Conservation (phyloP, 2,797 vertebrate species). For the Dryobates pubescens region DNA sequence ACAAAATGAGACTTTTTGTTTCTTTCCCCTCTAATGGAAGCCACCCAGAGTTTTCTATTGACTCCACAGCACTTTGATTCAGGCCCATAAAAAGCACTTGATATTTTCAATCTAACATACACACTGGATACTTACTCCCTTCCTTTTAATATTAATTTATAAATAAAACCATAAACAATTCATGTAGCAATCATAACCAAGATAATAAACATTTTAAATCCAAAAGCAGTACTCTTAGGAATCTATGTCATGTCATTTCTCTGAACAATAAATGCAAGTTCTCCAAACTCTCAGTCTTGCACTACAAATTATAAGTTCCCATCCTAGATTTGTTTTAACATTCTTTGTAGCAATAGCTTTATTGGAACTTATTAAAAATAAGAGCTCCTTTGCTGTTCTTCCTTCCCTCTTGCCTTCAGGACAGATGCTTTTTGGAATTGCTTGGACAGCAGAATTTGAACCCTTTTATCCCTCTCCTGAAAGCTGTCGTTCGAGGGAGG, state of each 20-base stretch:
- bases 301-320: background rate
- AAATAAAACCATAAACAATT: background rate
- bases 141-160: background rate
- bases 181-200: background rate
- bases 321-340: background rate
- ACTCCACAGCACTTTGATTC: background rate
- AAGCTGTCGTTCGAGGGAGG: background rate
- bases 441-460: background rate
- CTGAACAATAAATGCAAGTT: background rate
- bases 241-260: background rate
- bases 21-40: background rate
- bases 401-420: background rate
- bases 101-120: background rate
- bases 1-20: background rate
- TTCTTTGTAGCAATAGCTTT: background rate
- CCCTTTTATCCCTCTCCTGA: background rate
- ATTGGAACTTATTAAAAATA: background rate
- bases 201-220: background rate
- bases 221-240: background rate
- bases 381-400: background rate
- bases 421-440: background rate
- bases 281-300: background rate
- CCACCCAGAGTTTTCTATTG: background rate
- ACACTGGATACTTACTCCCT: background rate
- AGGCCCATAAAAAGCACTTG: background rate